These are phyloP conservation scores for Scelioninae gen. 2 DNA, from an alignment of 2,888 invertebrate species.

Conservation along the genomic window DNA sequence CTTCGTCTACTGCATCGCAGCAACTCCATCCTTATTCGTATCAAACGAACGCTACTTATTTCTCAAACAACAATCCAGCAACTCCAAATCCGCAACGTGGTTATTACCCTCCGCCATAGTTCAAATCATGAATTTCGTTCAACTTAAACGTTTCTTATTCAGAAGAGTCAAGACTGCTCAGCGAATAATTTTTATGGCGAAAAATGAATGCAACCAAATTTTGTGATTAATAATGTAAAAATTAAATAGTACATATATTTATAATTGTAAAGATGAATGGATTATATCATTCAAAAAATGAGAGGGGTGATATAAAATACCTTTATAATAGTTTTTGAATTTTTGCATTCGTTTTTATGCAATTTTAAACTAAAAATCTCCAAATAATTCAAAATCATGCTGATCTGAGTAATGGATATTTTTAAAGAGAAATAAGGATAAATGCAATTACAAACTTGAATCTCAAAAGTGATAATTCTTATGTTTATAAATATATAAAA, in stretches of 20 bases:
- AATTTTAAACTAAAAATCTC: not conserved
- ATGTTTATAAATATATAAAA: conserved; percentile 19
- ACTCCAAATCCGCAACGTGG: conserved; percentile 66
- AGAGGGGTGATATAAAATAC: too few species aligned
- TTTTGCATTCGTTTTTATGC: conserved; percentile 7
- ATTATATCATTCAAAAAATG: too few species aligned
- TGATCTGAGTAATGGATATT: too few species aligned
- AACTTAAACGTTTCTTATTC: not conserved
- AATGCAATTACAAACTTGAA: conserved; percentile 22
- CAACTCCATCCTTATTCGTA: conserved; percentile 68
- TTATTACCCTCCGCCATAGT: conserved; percentile 71
- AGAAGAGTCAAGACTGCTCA: conserved; percentile 30
- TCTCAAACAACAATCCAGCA: conserved; percentile 67
- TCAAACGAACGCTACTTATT: conserved; percentile 71
- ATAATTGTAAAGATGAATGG: too few species aligned
- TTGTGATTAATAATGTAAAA: not conserved
- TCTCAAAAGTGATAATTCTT: conserved; percentile 24
- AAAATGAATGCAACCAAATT: conserved; percentile 25
- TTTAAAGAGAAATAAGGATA: conserved; percentile 3
- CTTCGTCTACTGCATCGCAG: conserved; percentile 61
- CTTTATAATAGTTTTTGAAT: not conserved
- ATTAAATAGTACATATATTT: not conserved
- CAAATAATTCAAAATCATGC: too few species aligned
- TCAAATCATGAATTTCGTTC: not conserved
- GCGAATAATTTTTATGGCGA: conserved; percentile 16